Evolutionary conservation across 2,113 vertebrate genomes (phyloP), one percentile per base, ranked within the genome.

Genomic region (Hippocampus abdominalis): DNA sequence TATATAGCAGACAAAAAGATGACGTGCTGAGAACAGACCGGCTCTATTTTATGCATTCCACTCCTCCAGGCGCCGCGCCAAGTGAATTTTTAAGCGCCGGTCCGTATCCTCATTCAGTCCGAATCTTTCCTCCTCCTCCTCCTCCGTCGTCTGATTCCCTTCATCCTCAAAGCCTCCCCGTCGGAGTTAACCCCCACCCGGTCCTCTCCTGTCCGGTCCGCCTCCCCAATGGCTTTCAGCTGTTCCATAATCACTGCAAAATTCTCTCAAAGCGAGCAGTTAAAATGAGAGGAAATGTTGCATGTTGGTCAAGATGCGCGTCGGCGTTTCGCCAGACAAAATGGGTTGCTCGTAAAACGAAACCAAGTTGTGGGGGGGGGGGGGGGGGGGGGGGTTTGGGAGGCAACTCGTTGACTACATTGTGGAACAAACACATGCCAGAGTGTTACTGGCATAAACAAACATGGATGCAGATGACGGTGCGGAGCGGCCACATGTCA

Each of bases 181-280:
- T 61, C 63, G 68, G 27, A 48, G 54, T 51, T 2, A 27, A 39
- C 36, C 57, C 68, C 20, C 73, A 8, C 53, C 66, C 56, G 6
- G 20, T 8, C 1, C 72, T 70, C 71, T 84, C 79, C 87, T 78
- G 72, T 88, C 70, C 75, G 76, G 40, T 46, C 42, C 79, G 23
- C 54, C 84, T 83, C 77, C 64, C 78, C 81, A 87, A 87, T 89
- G 70, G 81, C 71, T 89, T 88, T 90, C 90, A 89, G 86, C 90
- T 90, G 90, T 89, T 70, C 53, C 25, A 2, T 89, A 89, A 90
- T 89, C 80, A 75, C 80, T 87, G 73, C 86, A 85, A 76, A 59
- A 80, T 77, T 86, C 79, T 84, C 75, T 77, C 57, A 54, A 53
- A 53, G 73, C 54, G n/a, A 72, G 62, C 72, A 72, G 76, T 81